phyloP scores from a whole-genome alignment of 1,140 invertebrate genomes.

The Papilio polyxenes region DNA sequence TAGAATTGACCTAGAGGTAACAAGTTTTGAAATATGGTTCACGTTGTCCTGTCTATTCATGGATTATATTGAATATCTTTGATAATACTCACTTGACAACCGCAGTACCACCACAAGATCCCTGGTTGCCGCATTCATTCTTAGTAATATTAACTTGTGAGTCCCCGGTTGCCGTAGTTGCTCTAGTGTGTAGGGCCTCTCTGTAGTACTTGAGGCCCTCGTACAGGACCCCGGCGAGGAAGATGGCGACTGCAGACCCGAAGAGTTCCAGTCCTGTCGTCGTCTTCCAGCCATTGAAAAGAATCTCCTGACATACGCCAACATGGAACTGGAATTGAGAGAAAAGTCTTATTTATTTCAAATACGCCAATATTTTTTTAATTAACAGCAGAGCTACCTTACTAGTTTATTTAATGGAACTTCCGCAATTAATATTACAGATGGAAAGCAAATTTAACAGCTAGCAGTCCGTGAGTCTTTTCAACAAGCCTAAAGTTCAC shows the following conservation, averaged over 20 bases:
- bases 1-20: too few relatives aligned
- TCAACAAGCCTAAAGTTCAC: too few relatives aligned
- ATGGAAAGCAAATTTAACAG: too few relatives aligned
- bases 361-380: background rate
- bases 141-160: conserved; percentile 84
- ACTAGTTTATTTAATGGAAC: background rate
- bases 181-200: conserved; percentile 89
- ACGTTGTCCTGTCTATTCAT: background rate
- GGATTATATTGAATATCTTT: background rate
- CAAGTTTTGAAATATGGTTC: too few relatives aligned
- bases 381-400: background rate
- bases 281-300: conserved; percentile 91
- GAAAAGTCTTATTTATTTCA: conserved; percentile 12
- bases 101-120: conserved; percentile 82
- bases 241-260: conserved; percentile 92
- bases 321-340: conserved; percentile 88
- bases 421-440: too few relatives aligned
- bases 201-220: conserved; percentile 95
- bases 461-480: too few relatives aligned
- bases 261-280: conserved; percentile 87
- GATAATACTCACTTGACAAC: conserved; percentile 63
- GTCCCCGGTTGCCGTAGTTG: conserved; percentile 84
- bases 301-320: conserved; percentile 86
- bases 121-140: conserved; percentile 83
- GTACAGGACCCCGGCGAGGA: conserved; percentile 92